Percentiles rank a stretch among this genome's conserved stretches.
phyloP scores from a whole-genome alignment of 1,140 invertebrate genomes.

The Cheumatopsyche charites region DNA sequence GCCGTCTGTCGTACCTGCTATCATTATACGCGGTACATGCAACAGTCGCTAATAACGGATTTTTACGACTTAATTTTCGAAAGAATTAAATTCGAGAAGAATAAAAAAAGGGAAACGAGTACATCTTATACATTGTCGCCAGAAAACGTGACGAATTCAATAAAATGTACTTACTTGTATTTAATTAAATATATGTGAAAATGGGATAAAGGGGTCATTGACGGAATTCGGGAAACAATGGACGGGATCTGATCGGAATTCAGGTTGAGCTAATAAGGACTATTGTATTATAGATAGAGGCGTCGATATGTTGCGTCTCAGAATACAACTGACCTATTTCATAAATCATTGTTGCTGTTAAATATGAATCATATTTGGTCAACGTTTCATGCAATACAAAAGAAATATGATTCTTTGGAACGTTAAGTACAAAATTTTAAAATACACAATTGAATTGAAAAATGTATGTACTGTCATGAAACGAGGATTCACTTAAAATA shows the following conservation, averaged over 20 bases:
- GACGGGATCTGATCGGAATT: not conserved
- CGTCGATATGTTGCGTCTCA: not conserved
- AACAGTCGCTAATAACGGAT: constrained; percentile 1
- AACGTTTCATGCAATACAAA: not conserved
- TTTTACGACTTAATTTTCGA: not conserved
- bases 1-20: not conserved
- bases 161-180: too few relatives aligned
- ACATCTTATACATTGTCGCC: too few relatives aligned
- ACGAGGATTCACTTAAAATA: too few relatives aligned
- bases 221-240: not conserved
- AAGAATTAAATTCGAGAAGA: too few relatives aligned
- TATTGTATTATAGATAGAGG: constrained; percentile 15
- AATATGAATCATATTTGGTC: constrained; percentile 17
- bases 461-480: too few relatives aligned
- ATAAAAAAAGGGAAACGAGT: too few relatives aligned
- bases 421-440: too few relatives aligned
- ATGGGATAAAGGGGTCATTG: not conserved
- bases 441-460: too few relatives aligned
- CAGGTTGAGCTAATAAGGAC: constrained; percentile 19
- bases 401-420: too few relatives aligned
- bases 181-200: not conserved
- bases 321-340: constrained; percentile 35
- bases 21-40: not conserved
- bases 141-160: too few relatives aligned
- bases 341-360: constrained; percentile 31